Evolutionary conservation across 2,888 invertebrate genomes (phyloP).

Genomic region (Rhagonycha fulva): DNA sequence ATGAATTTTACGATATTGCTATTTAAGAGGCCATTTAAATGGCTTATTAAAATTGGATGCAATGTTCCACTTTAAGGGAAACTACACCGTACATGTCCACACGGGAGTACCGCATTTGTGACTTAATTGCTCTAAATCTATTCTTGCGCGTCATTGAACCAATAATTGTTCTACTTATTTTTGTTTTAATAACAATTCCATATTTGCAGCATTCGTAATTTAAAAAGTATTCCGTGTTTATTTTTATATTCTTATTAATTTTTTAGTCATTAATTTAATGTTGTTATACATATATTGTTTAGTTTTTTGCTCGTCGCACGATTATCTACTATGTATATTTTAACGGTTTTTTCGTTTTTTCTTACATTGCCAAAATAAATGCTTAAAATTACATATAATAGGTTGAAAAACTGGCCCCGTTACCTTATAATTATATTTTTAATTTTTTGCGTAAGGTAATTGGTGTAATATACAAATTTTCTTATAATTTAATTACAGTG

Average conservation of each 20-base stretch:
- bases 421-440: conserved; percentile 3
- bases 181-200: background rate
- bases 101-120: too few species aligned
- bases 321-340: background rate
- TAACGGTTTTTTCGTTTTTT: background rate
- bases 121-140: background rate
- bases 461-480: background rate
- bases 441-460: background rate
- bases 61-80: background rate
- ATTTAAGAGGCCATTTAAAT: background rate
- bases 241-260: background rate
- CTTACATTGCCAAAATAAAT: background rate
- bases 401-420: conserved; percentile 1
- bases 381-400: background rate
- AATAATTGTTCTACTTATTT: background rate
- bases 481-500: background rate
- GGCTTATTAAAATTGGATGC: background rate
- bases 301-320: background rate
- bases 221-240: background rate
- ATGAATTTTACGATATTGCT: background rate
- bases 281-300: background rate
- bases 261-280: background rate
- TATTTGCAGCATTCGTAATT: background rate
- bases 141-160: background rate
- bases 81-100: background rate